Conservation (phyloP, 2,888 invertebrate genomes). For the Siphonodentalium dalli region DNA sequence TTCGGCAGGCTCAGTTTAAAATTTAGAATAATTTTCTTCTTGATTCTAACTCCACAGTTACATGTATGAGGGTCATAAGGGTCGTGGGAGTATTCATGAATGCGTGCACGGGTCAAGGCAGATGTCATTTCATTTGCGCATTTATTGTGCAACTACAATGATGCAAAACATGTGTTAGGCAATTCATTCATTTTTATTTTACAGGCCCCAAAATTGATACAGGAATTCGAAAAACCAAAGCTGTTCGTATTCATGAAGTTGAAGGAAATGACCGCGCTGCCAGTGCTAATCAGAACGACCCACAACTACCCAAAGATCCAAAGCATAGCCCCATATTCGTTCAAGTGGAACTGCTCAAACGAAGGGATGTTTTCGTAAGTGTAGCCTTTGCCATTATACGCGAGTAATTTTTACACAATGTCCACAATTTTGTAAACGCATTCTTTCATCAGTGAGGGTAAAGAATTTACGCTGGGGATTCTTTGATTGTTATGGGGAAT, state of each 20-base stretch:
- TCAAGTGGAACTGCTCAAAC: constrained; percentile 57
- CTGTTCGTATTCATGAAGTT: constrained; percentile 2
- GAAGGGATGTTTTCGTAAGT: constrained; percentile 61
- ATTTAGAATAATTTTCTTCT: too few relatives aligned
- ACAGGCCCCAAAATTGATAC: constrained; percentile 38
- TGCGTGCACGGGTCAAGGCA: too few relatives aligned
- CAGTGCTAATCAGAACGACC: constrained; percentile 31
- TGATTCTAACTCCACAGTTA: too few relatives aligned
- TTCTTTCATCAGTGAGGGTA: background rate
- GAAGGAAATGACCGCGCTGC: constrained; percentile 16
- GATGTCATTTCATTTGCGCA: too few relatives aligned
- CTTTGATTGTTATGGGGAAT: too few relatives aligned
- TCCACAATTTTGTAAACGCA: background rate
- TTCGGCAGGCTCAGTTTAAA: too few relatives aligned
- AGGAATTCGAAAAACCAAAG: constrained; percentile 23
- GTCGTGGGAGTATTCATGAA: too few relatives aligned
- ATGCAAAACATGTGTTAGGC: background rate
- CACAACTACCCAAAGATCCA: constrained; percentile 17
- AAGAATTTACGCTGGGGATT: too few relatives aligned
- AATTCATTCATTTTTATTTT: constrained; percentile 2
- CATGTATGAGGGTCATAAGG: too few relatives aligned
- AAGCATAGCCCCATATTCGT: constrained; percentile 52
- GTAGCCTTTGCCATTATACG: background rate
- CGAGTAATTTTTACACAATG: background rate
- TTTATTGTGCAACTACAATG: too few relatives aligned